Evolutionary conservation across 2,888 invertebrate species (phyloP), one percentile per base, ranked within the genome.

Genomic region (Diplolepis rosae): DNA sequence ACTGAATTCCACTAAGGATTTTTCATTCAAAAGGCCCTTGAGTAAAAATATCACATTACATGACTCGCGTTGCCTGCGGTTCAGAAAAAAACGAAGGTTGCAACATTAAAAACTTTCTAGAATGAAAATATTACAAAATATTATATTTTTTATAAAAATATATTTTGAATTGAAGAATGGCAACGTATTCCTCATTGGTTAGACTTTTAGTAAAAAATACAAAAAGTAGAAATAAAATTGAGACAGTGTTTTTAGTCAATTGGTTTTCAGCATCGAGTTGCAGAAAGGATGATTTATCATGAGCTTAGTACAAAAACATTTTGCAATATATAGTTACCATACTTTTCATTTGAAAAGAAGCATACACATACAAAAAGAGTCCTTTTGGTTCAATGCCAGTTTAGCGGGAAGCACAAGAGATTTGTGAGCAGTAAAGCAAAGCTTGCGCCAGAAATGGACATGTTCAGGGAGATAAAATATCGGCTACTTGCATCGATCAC

Each of bases 341-440:
- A 51, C 51, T 51, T 27, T 51, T 51, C 28, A 52, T 28, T 52
- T 15, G 52, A 15, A 28, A 52, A 52, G 30, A 52, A 52, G 15
- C 28, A 30, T 15, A n/a, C 52, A 30, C 52, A 28, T 52, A 50
- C 9, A 52, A 30, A 52, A 28, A 50, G 27, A 52, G 52, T 52
- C 52, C 52, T 52, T 52, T 52, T 52, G 52, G 52, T 28, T 52
- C 30, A 15, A 52, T 52, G 52, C 52, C 52, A 52, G 27, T 52
- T 24, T 24, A 18, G 2, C 4, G 24, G 24, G 15, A 15, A 22
- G 24, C 9, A 24, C 24, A 13, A 52, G 11, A 32, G 15, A 28
- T 30, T 52, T 52, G 6, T 15, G 30, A 30, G 28, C 15, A 28
- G 9, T 28, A 52, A 52, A 52, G 30, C 15, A 52, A 52, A 52